Evolutionary conservation across 2,797 vertebrate genomes (phyloP).

Genomic region (Alcedo quadribrachys): DNA sequence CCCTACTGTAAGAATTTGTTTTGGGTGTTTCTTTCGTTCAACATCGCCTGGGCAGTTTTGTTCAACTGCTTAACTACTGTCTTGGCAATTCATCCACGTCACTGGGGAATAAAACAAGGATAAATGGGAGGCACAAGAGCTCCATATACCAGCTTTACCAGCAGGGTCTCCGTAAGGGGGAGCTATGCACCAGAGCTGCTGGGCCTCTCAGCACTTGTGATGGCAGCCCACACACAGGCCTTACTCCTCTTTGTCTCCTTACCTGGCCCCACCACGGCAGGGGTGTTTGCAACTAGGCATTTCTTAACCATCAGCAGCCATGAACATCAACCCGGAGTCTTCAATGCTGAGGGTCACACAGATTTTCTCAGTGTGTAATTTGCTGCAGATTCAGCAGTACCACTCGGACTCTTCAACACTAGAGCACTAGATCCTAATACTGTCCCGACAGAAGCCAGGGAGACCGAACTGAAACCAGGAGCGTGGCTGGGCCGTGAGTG

Average conservation of each 20-base stretch:
- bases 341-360: neutral
- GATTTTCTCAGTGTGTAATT: neutral
- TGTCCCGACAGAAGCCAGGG: neutral
- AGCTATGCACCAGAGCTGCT: neutral
- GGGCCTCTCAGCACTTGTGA: neutral
- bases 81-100: neutral
- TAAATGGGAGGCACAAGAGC: neutral
- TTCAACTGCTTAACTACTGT: neutral
- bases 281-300: neutral
- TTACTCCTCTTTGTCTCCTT: neutral
- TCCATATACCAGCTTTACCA: neutral
- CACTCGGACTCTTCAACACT: neutral
- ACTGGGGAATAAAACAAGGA: neutral
- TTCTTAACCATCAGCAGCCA: neutral
- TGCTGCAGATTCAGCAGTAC: neutral
- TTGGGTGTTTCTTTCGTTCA: neutral
- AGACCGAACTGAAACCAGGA: neutral
- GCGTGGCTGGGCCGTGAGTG: rapidly evolving
- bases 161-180: neutral
- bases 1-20: neutral
- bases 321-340: neutral
- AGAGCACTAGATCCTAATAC: rapidly evolving
- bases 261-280: rapidly evolving
- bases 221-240: neutral
- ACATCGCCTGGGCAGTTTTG: neutral